phyloP scores from a whole-genome alignment of 2,888 invertebrate genomes.

The Physocephala rufipes region DNA sequence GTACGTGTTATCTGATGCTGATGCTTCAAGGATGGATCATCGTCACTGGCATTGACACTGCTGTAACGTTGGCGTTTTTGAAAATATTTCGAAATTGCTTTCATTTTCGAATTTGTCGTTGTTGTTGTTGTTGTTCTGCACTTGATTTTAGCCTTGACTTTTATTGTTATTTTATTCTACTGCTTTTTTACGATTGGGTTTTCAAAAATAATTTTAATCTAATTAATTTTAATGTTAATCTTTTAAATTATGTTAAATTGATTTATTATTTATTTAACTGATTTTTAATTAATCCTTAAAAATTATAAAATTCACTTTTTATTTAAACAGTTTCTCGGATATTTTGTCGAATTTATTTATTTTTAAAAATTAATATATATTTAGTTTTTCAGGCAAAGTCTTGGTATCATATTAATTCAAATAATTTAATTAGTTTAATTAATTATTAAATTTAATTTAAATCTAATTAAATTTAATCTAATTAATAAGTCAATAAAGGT shows the following conservation, averaged over 20 bases:
- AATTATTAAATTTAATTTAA: too few species aligned
- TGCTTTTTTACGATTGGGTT: neutral
- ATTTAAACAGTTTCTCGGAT: neutral
- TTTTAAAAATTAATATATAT: conserved; percentile 26
- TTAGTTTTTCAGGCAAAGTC: too few species aligned
- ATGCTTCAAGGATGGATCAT: conserved; percentile 46
- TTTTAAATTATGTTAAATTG: too few species aligned
- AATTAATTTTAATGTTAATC: too few species aligned
- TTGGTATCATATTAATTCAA: too few species aligned
- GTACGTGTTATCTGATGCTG: conserved; percentile 39
- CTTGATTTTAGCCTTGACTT: too few species aligned
- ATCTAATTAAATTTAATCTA: too few species aligned
- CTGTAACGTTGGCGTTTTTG: conserved; percentile 69
- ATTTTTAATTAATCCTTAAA: too few species aligned
- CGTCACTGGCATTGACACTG: conserved; percentile 69
- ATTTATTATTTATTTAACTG: too few species aligned
- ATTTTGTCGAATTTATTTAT: conserved; percentile 3
- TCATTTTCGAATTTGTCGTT: conserved; percentile 66
- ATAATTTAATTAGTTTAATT: too few species aligned
- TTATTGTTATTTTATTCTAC: neutral
- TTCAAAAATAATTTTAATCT: too few species aligned
- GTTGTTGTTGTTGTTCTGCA: conserved; percentile 19
- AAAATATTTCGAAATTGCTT: conserved; percentile 72
- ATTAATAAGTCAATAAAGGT: too few species aligned
- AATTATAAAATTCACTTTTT: conserved; percentile 15